Conservation (phyloP, 2,113 vertebrate genomes). For the Notothenia coriiceps region DNA sequence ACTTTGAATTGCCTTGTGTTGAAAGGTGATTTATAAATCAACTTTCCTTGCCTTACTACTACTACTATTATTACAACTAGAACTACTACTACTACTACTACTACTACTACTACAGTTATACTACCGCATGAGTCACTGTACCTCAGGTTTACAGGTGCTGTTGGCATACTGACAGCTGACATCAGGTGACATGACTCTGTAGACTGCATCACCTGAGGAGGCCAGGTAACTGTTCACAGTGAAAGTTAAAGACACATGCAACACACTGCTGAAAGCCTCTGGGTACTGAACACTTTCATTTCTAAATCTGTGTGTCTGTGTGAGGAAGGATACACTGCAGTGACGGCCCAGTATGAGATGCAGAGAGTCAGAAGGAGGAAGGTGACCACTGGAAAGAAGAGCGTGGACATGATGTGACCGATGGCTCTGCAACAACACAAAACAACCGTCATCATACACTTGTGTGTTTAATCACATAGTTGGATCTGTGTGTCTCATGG, state of each 20-base stretch:
- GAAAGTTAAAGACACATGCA: slow-evolving; percentile 31
- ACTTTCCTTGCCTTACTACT: no score
- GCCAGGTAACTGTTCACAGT: slow-evolving; percentile 86
- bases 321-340: slow-evolving; percentile 91
- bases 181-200: slow-evolving; percentile 88
- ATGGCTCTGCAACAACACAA: slow-evolving; percentile 85
- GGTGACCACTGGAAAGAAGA: slow-evolving; percentile 93
- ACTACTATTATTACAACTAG: no score
- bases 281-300: neutral
- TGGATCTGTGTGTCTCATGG: neutral
- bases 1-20: no score
- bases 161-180: slow-evolving; percentile 87
- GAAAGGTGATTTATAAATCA: no score
- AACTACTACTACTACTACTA: no score
- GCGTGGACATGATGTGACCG: slow-evolving; percentile 88
- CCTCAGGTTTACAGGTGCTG: slow-evolving; percentile 88
- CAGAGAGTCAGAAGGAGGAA: slow-evolving; percentile 89
- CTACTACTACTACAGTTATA: no score
- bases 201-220: slow-evolving; percentile 90
- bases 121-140: slow-evolving; percentile 60
- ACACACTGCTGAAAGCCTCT: neutral
- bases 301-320: neutral
- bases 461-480: neutral
- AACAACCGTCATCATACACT: neutral
- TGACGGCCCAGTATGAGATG: slow-evolving; percentile 91